Conservation (phyloP, 2,113 vertebrate species). For the Malaclemys terrapin region DNA sequence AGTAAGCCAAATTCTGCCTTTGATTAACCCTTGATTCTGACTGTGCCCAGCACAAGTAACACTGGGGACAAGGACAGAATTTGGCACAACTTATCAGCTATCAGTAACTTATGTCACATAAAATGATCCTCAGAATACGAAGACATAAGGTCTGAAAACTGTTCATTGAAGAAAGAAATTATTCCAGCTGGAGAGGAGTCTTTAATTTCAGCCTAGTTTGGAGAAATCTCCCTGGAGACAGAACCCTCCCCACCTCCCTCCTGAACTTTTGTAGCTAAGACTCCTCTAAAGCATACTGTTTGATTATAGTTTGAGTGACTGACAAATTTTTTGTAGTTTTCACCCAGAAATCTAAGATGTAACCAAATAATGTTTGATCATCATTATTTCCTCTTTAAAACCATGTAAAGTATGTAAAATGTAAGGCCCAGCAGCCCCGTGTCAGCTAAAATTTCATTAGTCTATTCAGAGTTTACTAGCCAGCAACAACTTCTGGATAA, state of each 20-base stretch:
- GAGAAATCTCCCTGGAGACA: background rate
- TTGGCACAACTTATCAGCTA: background rate
- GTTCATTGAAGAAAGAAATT: background rate
- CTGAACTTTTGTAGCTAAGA: fast-evolving
- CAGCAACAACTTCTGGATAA: background rate
- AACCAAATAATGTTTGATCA: background rate
- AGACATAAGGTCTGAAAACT: background rate
- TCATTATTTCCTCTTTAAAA: background rate
- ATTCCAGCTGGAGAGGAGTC: background rate
- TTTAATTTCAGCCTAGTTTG: background rate
- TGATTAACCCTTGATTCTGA: background rate
- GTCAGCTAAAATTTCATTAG: background rate
- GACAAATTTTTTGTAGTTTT: background rate
- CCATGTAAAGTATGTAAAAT: background rate
- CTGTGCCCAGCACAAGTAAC: background rate
- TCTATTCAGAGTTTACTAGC: background rate
- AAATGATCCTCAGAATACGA: background rate
- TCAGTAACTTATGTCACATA: background rate
- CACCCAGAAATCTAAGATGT: background rate
- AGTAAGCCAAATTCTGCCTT: background rate
- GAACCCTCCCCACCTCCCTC: background rate
- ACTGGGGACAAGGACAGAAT: background rate
- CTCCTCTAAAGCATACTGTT: background rate
- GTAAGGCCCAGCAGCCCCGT: background rate
- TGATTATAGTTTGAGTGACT: background rate